phyloP scores from a whole-genome alignment of 1,140 invertebrate species.

The Lepidurus arcticus region DNA sequence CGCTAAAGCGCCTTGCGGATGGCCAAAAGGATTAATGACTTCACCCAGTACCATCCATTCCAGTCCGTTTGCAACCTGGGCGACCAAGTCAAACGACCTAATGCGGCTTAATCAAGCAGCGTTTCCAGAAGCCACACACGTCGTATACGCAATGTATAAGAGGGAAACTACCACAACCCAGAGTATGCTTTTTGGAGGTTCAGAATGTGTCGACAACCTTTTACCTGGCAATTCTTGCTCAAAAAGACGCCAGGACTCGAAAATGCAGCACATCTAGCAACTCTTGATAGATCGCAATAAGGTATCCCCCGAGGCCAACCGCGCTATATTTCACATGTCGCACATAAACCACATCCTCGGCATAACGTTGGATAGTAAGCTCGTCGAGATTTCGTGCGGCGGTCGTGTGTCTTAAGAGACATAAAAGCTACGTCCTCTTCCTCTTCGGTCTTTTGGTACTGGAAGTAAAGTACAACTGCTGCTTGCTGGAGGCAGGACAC shows the following conservation, averaged over 20 bases:
- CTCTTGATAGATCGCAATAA: not conserved
- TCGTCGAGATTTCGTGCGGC: not conserved
- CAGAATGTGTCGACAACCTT: too few species aligned
- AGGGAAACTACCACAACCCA: too few species aligned
- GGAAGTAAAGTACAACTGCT: not conserved
- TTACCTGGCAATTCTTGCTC: too few species aligned
- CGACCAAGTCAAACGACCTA: not conserved
- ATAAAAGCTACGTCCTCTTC: not conserved
- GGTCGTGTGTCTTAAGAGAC: not conserved
- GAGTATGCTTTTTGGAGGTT: too few species aligned
- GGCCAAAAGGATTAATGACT: not conserved
- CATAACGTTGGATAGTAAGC: not conserved
- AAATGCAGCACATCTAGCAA: not conserved
- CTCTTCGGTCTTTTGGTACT: not conserved
- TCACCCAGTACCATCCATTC: not conserved
- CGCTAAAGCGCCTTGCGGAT: not conserved
- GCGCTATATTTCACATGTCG: slow-evolving; percentile 3
- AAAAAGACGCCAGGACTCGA: not conserved
- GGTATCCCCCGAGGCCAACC: not conserved
- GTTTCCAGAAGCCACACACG: slow-evolving; percentile 11
- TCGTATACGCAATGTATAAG: not conserved
- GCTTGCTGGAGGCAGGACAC: not conserved
- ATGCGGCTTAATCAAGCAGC: slow-evolving; percentile 10
- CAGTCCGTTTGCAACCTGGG: not conserved
- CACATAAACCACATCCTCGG: not conserved